phyloP scores from a whole-genome alignment of 2,113 vertebrate genomes.

The Heterotis niloticus region DNA sequence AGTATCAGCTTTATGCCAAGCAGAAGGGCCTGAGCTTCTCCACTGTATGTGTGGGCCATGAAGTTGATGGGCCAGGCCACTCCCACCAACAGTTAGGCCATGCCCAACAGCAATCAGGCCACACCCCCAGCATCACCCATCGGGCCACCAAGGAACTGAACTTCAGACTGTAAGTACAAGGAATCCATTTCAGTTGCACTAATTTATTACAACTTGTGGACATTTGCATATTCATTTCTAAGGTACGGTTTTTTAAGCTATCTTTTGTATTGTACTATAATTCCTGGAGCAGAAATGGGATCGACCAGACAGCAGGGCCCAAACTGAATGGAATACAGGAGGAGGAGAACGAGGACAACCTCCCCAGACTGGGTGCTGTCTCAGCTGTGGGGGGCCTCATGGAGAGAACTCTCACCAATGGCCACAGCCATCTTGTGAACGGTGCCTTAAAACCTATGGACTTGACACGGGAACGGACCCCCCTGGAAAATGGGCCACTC shows the following conservation, averaged over 20 bases:
- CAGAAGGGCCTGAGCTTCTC: conserved; percentile 81
- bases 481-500: conserved; percentile 23
- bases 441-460: conserved; percentile 79
- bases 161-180: conserved; percentile 55
- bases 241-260: neutral
- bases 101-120: conserved; percentile 23
- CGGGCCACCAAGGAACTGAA: conserved; percentile 39
- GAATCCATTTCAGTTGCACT: neutral
- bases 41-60: conserved; percentile 59
- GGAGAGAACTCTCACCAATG: conserved; percentile 64
- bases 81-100: conserved; percentile 35
- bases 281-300: conserved; percentile 70
- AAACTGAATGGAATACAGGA: conserved; percentile 67
- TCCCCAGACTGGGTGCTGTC: conserved; percentile 49
- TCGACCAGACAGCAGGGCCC: conserved; percentile 60
- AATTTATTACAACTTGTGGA: neutral
- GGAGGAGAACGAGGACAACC: conserved; percentile 42
- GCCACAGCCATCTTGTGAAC: conserved; percentile 60
- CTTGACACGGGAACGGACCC: conserved; percentile 53
- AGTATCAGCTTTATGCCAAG: conserved; percentile 90
- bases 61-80: conserved; percentile 43
- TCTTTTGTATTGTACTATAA: neutral
- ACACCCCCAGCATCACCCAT: conserved; percentile 23
- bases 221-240: neutral
- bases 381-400: conserved; percentile 56